phyloP scores from a whole-genome alignment of 2,113 vertebrate species.

The Accipiter virgatus region DNA sequence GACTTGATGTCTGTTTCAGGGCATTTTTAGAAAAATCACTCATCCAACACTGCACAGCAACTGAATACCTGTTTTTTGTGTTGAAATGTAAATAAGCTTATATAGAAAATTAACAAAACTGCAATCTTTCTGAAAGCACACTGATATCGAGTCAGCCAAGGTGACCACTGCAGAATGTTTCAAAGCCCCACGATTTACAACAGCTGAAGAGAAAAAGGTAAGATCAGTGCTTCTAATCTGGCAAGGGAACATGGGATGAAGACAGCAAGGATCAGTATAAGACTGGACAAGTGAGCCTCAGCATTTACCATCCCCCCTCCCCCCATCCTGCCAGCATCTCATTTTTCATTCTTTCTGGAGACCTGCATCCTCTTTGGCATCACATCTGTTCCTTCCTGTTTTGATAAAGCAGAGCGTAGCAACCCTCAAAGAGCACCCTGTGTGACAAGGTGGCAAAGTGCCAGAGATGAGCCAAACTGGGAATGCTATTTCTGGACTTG shows the following conservation, averaged over 20 bases:
- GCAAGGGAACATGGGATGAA: neutral
- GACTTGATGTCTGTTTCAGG: neutral
- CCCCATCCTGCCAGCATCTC: neutral
- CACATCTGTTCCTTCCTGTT: constrained; percentile 43
- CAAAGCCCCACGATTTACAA: neutral
- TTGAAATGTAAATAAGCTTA: neutral
- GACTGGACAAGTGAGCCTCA: neutral
- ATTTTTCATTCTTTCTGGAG: neutral
- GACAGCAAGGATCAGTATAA: neutral
- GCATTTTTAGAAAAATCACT: neutral
- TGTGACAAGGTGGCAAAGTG: neutral
- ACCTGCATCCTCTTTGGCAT: constrained; percentile 20
- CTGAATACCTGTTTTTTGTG: neutral
- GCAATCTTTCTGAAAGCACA: neutral
- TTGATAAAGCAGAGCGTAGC: neutral
- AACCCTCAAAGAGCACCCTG: neutral
- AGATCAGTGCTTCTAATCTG: neutral
- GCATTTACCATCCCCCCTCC: neutral
- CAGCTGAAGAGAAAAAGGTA: neutral
- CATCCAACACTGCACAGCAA: neutral
- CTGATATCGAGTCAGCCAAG: neutral
- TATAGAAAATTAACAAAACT: neutral
- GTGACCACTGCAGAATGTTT: neutral
- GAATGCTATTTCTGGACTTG: neutral
- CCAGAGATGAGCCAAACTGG: neutral